phyloP scores from a whole-genome alignment of 2,797 vertebrate species.

The Eulemur rubriventer region DNA sequence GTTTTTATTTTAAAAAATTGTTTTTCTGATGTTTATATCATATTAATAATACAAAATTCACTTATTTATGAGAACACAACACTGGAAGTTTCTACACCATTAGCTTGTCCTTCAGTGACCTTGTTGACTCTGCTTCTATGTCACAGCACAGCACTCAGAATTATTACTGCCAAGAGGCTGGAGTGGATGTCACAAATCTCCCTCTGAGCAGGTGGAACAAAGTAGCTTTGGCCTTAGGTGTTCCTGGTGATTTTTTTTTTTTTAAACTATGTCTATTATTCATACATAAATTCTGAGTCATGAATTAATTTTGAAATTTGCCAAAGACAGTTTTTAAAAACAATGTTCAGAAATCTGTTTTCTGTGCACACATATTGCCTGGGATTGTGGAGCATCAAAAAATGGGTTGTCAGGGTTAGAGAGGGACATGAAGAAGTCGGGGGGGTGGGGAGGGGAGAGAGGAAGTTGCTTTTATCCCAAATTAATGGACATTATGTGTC shows the following conservation, averaged over 20 bases:
- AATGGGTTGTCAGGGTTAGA: background rate
- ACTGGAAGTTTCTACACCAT: background rate
- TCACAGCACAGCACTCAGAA: background rate
- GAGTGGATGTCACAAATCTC: background rate
- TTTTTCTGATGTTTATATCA: background rate
- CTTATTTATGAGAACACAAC: background rate
- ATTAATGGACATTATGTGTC: background rate
- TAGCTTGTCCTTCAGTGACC: background rate
- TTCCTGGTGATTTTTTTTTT: background rate
- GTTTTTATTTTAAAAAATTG: background rate
- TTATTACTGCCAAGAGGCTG: background rate
- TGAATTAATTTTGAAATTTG: background rate
- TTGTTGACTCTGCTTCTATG: background rate
- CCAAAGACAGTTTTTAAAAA: background rate
- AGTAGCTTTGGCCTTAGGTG: background rate
- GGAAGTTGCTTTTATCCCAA: background rate
- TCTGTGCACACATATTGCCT: background rate
- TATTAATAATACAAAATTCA: background rate
- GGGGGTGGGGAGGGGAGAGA: fast-evolving
- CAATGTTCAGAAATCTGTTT: background rate
- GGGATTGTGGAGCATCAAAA: background rate
- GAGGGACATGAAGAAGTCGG: background rate
- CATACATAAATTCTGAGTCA: background rate
- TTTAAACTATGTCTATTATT: background rate
- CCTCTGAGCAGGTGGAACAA: background rate